Evolutionary conservation across 2,113 vertebrate genomes (phyloP), one percentile per base, ranked within the genome.

Genomic region (Crotalus tigris): DNA sequence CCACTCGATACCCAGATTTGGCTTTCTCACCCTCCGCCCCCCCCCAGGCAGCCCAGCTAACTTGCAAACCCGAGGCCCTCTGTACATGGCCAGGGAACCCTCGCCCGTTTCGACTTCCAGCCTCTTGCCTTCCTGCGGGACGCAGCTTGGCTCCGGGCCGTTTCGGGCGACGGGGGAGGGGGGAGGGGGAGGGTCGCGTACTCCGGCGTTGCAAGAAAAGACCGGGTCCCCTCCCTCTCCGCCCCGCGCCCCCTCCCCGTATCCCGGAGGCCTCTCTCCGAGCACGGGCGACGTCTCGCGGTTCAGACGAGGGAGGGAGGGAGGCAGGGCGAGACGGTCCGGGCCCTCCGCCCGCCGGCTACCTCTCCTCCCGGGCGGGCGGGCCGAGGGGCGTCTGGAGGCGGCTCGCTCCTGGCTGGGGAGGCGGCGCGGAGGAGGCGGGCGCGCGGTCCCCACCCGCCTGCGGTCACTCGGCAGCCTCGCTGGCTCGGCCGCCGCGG

Each of bases 381-480:
- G 69, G 64, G 2, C 64, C 64, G 64, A 69, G 64, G 64, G n/a
- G 69, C 69, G 69, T 39, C 69, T 19, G 69, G 69, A 81, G n/a
- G 64, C 95, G 97, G 98, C 95, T 97, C 96, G 98, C 98, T 98
- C 98, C 98, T 99, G 98, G 98, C 98, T 98, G 97, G 94, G 96
- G 96, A 96, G 94, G 97, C 95, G 91, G 96, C 95, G 97, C 97
- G 95, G 97, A 97, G 98, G 98, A 98, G 98, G 98, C 97, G 97
- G 6, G 69, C 39, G 69, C 69, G 69, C n/a, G 69, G 69, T 81
- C 69, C 85, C 85, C 46, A 13, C 44, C 46, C 46, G 85, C 85
- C 24, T 5, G 46, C 49, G 9, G 46, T 10, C 46, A 24, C 85
- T 51, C 44, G 9, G 46, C 81, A 15, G 54, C 81, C 91, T 59